Base-by-base conservation (phyloP, 2,888 invertebrate genomes). In the Drosophila dives region DNA sequence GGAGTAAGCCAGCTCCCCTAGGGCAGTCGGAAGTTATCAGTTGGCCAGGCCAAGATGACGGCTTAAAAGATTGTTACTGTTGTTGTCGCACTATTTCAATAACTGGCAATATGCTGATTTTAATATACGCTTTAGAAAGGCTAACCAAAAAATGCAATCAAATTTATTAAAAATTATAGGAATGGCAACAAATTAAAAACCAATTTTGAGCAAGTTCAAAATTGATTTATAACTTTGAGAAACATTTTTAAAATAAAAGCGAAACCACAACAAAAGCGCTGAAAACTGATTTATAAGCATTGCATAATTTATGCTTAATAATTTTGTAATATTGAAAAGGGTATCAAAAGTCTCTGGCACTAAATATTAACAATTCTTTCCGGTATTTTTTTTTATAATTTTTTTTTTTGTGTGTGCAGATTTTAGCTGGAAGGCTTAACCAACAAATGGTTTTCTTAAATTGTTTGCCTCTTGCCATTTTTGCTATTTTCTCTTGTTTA, bases 361-460 rank as follows among this genome's bases (percentile, higher is more conserved):
- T n/a, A 29, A 34, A 45, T 3, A 7, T 23, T 15, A 34, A 20
- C 15, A 11, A 59, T 15, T 45, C 23, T 15, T 23, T 45, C 15
- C 8, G n/a, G 23, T 3, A 23, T 32, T 8, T 12, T 42, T 49
- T 62, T 59, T 70, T n/a, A n/a, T n/a, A n/a, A n/a, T n/a, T 49
- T 53, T 36, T 48, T 36, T 51, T 11, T 11, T 0, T 33, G 34
- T 34, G 12, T 45, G 3, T 45, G 42, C 38, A 12, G 40, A 38
- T 56, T 56, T 56, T 64, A 49, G 67, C 79, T 81, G 33, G 33
- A 66, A 72, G 86, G 86, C 79, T 72, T 61, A 68, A 72, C 68
- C 77, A 81, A 82, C 79, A 85, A 85, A 86, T 86, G 84, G 86
- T 77, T 86, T 85, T 83, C 86, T 85, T 85, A 86, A 84, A 85